Evolutionary conservation across 1,140 invertebrate species (phyloP).

Genomic region (Saxidomus purpurata): DNA sequence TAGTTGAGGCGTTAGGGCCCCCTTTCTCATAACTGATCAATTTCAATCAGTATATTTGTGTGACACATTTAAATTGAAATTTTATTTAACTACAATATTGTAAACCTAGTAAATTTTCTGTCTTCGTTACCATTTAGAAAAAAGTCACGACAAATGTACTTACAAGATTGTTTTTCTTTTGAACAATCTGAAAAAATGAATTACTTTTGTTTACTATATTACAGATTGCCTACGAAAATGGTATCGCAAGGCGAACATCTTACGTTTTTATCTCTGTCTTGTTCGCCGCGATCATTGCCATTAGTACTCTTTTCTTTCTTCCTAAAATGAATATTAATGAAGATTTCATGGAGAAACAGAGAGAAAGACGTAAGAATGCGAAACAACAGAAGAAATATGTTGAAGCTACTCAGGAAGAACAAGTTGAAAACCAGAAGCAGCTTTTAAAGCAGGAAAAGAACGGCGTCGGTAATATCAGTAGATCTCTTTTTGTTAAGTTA

Average conservation of each 20-base stretch:
- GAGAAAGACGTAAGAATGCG: background rate
- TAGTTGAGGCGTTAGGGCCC: no score
- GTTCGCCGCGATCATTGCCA: constrained; percentile 33
- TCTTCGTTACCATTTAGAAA: no score
- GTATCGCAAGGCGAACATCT: constrained; percentile 20
- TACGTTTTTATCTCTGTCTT: constrained; percentile 38
- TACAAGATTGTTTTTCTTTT: no score
- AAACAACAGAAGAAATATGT: background rate
- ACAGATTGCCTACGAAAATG: constrained; percentile 29
- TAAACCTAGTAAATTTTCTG: no score
- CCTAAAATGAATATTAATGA: constrained; percentile 53
- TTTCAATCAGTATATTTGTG: no score
- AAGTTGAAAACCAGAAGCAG: background rate
- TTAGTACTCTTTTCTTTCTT: constrained; percentile 51
- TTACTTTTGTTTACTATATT: background rate
- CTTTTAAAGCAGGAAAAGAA: background rate
- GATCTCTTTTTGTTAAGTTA: no score
- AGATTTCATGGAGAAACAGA: background rate
- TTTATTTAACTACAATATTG: no score
- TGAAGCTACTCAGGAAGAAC: background rate
- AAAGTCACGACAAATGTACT: no score
- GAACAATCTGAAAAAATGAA: no score
- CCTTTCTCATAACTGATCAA: no score
- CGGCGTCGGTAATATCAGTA: background rate
- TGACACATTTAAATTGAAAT: no score